Evolutionary conservation across 2,888 invertebrate species (phyloP).

Genomic region (Nomada flava): DNA sequence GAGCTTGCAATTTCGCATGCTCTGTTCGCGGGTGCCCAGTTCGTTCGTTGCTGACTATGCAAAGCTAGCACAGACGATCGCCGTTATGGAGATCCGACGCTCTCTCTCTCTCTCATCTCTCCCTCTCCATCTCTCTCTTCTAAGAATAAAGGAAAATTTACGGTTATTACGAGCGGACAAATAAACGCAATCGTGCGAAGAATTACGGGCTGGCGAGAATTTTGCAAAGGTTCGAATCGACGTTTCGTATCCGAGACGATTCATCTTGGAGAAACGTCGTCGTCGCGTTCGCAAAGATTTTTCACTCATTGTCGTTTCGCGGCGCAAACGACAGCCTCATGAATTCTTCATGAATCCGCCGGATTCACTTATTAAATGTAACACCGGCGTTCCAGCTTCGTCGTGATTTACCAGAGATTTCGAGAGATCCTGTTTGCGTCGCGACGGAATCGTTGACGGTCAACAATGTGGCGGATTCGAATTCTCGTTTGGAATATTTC

Average conservation of each 20-base stretch:
- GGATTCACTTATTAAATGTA: slow-evolving; percentile 52
- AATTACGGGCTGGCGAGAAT: slow-evolving; percentile 47
- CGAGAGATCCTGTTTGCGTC: neutral
- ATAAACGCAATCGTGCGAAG: slow-evolving; percentile 63
- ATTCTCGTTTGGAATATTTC: no score
- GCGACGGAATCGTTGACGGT: neutral
- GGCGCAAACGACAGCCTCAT: slow-evolving; percentile 21
- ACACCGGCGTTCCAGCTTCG: neutral
- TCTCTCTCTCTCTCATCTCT: slow-evolving; percentile 11
- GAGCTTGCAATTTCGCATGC: slow-evolving; percentile 54
- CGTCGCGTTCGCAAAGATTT: neutral
- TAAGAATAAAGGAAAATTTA: slow-evolving; percentile 63
- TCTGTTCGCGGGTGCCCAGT: slow-evolving; percentile 37
- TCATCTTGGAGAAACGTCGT: neutral
- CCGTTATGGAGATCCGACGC: slow-evolving; percentile 46
- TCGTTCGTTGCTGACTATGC: slow-evolving; percentile 60
- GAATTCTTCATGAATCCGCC: slow-evolving; percentile 35
- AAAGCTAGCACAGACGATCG: slow-evolving; percentile 28
- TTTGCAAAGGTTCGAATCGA: slow-evolving; percentile 45
- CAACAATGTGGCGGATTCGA: slow-evolving; percentile 12
- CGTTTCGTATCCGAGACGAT: slow-evolving; percentile 3
- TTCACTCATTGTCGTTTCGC: slow-evolving; percentile 8
- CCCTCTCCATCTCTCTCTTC: neutral
- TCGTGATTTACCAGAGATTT: slow-evolving; percentile 44
- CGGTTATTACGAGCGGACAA: slow-evolving; percentile 68